A percentile compares a stretch with the other conserved stretches of the same genome.
Conservation (phyloP, 2,888 invertebrate genomes). For the Melanostoma mellinum region DNA sequence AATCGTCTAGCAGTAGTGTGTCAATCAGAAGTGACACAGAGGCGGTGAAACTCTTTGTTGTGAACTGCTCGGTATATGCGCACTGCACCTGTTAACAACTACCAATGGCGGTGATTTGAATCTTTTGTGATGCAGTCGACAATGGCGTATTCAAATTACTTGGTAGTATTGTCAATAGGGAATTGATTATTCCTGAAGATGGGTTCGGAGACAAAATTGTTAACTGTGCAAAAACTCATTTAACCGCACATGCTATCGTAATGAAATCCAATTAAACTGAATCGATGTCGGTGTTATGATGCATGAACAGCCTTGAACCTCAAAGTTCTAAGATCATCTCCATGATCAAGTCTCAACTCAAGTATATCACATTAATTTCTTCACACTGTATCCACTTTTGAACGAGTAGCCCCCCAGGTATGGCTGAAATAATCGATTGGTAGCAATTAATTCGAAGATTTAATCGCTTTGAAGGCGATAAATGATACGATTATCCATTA, state of each 20-base stretch:
- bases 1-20: constrained; percentile 59
- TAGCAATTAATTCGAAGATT: constrained; percentile 48
- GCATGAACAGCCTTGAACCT: constrained; percentile 17
- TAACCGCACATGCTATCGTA: constrained; percentile 9
- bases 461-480: constrained; percentile 39
- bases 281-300: background rate
- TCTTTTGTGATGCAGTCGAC: constrained; percentile 18
- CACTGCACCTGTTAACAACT: constrained; percentile 48
- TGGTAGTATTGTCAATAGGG: background rate
- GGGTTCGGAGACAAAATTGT: background rate
- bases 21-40: constrained; percentile 57
- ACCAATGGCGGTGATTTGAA: background rate
- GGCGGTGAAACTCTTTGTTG: constrained; percentile 56
- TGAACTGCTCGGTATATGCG: constrained; percentile 4
- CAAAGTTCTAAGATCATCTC: constrained; percentile 12
- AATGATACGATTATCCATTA: constrained; percentile 41
- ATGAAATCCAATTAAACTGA: background rate
- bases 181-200: background rate
- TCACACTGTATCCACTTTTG: background rate
- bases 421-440: constrained; percentile 14
- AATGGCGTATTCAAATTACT: constrained; percentile 20
- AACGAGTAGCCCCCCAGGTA: constrained; percentile 6
- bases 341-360: constrained; percentile 1
- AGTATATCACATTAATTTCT: background rate
- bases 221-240: constrained; percentile 18